A percentile compares a stretch with the other conserved stretches of the same genome.
phyloP scores from a whole-genome alignment of 2,113 vertebrate genomes.

The Solea solea region DNA sequence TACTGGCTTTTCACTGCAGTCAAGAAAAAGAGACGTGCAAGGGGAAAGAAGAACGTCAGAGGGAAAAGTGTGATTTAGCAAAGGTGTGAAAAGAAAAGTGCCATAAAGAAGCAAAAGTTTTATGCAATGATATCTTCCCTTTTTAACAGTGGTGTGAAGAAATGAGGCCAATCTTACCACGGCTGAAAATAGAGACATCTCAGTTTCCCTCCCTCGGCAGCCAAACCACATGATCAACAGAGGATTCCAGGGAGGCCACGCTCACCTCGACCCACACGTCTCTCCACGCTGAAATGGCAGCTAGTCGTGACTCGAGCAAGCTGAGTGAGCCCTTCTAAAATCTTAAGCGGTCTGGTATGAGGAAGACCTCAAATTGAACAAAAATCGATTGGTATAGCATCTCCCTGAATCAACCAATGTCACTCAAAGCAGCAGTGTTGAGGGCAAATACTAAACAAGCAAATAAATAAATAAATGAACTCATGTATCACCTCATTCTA shows the following conservation, averaged over 20 bases:
- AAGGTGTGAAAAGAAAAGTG: background rate
- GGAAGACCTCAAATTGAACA: background rate
- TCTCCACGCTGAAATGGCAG: slow-evolving; percentile 15
- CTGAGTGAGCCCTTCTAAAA: background rate
- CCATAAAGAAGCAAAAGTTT: background rate
- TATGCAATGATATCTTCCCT: too few species aligned
- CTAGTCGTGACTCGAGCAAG: slow-evolving; percentile 17
- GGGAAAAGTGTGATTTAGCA: background rate
- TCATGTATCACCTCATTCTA: background rate
- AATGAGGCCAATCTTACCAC: slow-evolving; percentile 40
- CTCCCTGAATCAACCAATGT: background rate
- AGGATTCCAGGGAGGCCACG: slow-evolving; percentile 55
- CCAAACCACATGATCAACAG: slow-evolving; percentile 44
- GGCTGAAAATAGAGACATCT: slow-evolving; percentile 73
- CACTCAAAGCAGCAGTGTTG: background rate
- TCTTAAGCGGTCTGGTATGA: background rate
- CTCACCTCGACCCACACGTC: slow-evolving; percentile 20
- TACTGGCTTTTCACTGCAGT: slow-evolving; percentile 47
- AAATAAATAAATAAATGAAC: background rate
- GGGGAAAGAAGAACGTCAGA: slow-evolving; percentile 30
- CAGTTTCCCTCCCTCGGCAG: slow-evolving; percentile 36
- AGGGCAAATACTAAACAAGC: background rate
- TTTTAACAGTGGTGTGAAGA: slow-evolving; percentile 15
- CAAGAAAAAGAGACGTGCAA: slow-evolving; percentile 26
- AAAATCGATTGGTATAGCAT: too few species aligned